Evolutionary conservation across 2,888 invertebrate genomes (phyloP).

Genomic region (Strigamia maritima): DNA sequence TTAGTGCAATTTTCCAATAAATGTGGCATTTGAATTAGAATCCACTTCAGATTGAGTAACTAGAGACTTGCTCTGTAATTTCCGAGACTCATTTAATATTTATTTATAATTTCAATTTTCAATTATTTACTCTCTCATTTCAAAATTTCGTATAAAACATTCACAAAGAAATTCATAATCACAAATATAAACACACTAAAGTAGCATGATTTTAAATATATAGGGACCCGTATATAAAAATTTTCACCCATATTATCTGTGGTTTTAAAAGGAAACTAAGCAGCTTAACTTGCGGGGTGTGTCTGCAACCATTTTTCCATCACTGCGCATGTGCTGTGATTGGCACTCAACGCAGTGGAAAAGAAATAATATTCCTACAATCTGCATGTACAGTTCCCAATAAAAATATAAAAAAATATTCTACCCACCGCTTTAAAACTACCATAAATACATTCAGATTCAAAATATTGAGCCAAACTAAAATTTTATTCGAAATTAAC

Average conservation of each 20-base stretch:
- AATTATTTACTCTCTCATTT: constrained; percentile 25
- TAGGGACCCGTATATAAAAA: background rate
- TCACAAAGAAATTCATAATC: background rate
- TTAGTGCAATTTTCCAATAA: constrained; percentile 19
- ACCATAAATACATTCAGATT: background rate
- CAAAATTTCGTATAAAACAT: background rate
- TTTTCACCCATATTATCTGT: background rate
- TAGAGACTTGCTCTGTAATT: constrained; percentile 17
- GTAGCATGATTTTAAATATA: background rate
- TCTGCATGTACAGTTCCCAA: background rate
- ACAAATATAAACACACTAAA: background rate
- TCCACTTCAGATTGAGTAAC: constrained; percentile 27
- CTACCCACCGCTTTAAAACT: background rate
- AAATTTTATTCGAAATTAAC: background rate
- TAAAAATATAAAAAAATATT: background rate
- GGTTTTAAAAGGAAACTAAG: background rate
- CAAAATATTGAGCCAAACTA: background rate
- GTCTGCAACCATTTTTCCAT: background rate
- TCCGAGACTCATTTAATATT: constrained; percentile 25
- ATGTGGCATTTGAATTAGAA: constrained; percentile 28
- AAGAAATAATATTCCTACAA: background rate
- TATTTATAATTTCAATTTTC: constrained; percentile 29
- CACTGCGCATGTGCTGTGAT: background rate
- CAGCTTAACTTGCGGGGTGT: constrained; percentile 1
- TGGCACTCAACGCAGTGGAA: background rate